Conservation (phyloP, 2,888 invertebrate species). For the Xanthorhoe designata region DNA sequence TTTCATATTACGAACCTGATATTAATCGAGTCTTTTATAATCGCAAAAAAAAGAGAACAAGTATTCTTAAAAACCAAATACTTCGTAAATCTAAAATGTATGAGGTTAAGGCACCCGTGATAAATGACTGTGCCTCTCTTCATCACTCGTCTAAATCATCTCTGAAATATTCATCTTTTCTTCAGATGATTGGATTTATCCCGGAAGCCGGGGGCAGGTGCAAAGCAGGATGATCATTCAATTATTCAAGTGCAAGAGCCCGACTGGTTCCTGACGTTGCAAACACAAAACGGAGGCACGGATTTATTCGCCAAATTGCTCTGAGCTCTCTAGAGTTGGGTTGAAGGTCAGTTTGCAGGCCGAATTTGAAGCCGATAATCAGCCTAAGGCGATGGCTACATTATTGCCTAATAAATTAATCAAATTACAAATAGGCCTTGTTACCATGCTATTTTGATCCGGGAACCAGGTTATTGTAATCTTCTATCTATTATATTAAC, state of each 20-base stretch:
- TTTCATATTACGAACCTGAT: not conserved
- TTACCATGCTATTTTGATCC: not conserved
- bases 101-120: conserved; percentile 3
- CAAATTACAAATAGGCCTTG: not conserved
- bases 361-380: conserved; percentile 25
- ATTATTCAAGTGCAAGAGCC: conserved; percentile 60
- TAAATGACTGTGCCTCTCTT: conserved; percentile 11
- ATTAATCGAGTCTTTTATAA: not conserved
- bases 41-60: not conserved
- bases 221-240: conserved; percentile 53
- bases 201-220: conserved; percentile 43
- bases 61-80: not conserved
- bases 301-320: conserved; percentile 68
- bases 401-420: not conserved
- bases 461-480: too few relatives aligned
- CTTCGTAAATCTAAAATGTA: conserved; percentile 4
- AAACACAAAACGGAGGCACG: conserved; percentile 59
- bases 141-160: conserved; percentile 17
- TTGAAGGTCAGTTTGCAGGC: conserved; percentile 22
- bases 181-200: conserved; percentile 38
- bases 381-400: not conserved
- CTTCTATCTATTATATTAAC: too few relatives aligned
- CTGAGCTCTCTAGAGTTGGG: conserved; percentile 45
- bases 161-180: conserved; percentile 32
- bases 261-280: conserved; percentile 57